Evolutionary conservation across 1,140 invertebrate species (phyloP).

Genomic region (Venustaconcha ellipsiformis): DNA sequence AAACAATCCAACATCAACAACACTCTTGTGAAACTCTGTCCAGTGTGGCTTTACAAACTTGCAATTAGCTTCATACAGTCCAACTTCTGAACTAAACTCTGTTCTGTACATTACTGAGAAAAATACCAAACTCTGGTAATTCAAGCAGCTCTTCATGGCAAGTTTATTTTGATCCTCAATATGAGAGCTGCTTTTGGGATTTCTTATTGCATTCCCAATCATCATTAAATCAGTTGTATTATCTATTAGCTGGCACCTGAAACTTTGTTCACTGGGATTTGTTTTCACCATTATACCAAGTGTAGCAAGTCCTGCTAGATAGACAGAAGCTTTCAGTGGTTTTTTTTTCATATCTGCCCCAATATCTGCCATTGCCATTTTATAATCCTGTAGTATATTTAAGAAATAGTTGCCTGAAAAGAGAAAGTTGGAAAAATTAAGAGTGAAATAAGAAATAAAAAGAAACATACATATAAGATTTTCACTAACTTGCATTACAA

Average conservation of each 20-base stretch:
- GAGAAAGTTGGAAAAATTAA: conserved; percentile 14
- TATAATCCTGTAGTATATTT: conserved; percentile 67
- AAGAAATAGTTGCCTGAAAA: conserved; percentile 58
- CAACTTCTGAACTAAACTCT: conserved; percentile 76
- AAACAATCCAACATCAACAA: conserved; percentile 84
- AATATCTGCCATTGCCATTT: conserved; percentile 65
- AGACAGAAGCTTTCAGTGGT: conserved; percentile 63
- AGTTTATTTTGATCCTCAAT: conserved; percentile 73
- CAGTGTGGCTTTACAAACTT: conserved; percentile 74
- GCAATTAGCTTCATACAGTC: conserved; percentile 80
- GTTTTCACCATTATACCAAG: conserved; percentile 51
- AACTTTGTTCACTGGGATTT: conserved; percentile 78
- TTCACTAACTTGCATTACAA: no score
- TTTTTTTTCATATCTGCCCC: conserved; percentile 57
- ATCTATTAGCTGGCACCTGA: conserved; percentile 73
- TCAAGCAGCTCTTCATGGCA: conserved; percentile 78
- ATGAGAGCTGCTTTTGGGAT: conserved; percentile 72
- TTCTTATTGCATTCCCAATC: conserved; percentile 76
- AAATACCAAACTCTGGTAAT: conserved; percentile 77
- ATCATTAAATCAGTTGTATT: conserved; percentile 76
- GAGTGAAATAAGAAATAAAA: no score
- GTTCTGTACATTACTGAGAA: conserved; percentile 82
- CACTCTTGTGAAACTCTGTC: conserved; percentile 67
- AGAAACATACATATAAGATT: no score
- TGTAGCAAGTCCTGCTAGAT: conserved; percentile 44